These are phyloP conservation scores for Emydura subglobosa DNA, from an alignment of 2,113 vertebrate genomes.

Conservation along the genomic window DNA sequence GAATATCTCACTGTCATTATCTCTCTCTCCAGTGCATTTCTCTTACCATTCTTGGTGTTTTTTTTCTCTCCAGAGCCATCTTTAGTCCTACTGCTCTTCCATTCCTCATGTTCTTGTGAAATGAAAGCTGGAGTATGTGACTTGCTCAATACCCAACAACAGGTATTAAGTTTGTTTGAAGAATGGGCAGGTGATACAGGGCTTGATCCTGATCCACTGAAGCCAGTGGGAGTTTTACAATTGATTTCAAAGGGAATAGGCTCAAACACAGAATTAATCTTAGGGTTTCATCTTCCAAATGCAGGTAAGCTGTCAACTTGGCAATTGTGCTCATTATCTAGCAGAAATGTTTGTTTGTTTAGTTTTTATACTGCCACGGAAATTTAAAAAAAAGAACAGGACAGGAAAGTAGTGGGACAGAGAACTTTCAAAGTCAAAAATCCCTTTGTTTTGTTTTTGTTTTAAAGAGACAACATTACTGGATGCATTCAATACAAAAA, in stretches of 20 bases:
- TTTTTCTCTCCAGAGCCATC: background rate
- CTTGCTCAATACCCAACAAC: background rate
- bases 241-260: background rate
- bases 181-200: background rate
- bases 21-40: background rate
- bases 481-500: background rate
- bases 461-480: background rate
- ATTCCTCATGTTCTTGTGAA: background rate
- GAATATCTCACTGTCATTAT: background rate
- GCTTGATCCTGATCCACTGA: background rate
- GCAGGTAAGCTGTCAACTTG: fast-evolving
- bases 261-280: background rate
- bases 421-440: background rate
- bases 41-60: background rate
- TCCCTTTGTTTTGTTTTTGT: background rate
- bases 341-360: background rate
- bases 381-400: background rate
- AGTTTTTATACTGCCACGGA: background rate
- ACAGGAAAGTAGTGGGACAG: background rate
- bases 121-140: background rate
- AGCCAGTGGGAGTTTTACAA: background rate
- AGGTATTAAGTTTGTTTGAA: background rate
- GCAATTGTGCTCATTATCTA: background rate
- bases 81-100: background rate
- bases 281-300: background rate